Conservation (phyloP, 2,888 invertebrate species). For the Anticlea derivata region DNA sequence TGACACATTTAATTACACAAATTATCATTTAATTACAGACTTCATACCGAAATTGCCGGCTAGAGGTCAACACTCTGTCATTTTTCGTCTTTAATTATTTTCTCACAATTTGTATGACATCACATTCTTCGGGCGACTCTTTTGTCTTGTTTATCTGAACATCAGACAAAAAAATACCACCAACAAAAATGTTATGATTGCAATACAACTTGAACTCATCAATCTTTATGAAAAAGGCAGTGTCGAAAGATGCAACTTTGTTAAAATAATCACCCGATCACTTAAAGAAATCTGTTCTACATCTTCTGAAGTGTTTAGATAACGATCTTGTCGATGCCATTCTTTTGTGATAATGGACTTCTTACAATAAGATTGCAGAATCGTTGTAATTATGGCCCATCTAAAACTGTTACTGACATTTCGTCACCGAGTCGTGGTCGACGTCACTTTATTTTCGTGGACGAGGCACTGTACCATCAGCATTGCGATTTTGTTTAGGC, state of each 20-base stretch:
- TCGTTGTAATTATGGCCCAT: slow-evolving; percentile 34
- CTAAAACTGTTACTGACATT: slow-evolving; percentile 33
- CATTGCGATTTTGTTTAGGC: too few species aligned
- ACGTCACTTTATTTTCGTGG: slow-evolving; percentile 45
- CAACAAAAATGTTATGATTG: slow-evolving; percentile 15
- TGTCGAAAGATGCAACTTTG: slow-evolving; percentile 33
- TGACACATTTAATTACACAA: slow-evolving; percentile 39
- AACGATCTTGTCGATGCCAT: slow-evolving; percentile 33
- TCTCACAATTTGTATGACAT: slow-evolving; percentile 38
- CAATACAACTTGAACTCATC: slow-evolving; percentile 14
- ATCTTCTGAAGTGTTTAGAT: slow-evolving; percentile 34
- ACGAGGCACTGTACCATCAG: too few species aligned
- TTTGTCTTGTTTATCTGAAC: slow-evolving; percentile 35
- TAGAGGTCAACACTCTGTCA: slow-evolving; percentile 39
- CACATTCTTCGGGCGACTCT: slow-evolving; percentile 31
- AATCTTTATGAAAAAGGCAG: slow-evolving; percentile 18
- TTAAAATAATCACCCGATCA: slow-evolving; percentile 35
- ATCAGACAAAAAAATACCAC: slow-evolving; percentile 24
- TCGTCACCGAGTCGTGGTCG: slow-evolving; percentile 33
- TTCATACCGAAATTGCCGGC: slow-evolving; percentile 25
- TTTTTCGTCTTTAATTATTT: slow-evolving; percentile 32
- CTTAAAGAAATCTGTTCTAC: slow-evolving; percentile 33
- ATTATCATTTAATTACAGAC: slow-evolving; percentile 35
- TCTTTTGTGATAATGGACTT: slow-evolving; percentile 36
- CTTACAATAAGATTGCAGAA: slow-evolving; percentile 34